Conservation (phyloP, 2,113 vertebrate species). For the Hylia prasina region DNA sequence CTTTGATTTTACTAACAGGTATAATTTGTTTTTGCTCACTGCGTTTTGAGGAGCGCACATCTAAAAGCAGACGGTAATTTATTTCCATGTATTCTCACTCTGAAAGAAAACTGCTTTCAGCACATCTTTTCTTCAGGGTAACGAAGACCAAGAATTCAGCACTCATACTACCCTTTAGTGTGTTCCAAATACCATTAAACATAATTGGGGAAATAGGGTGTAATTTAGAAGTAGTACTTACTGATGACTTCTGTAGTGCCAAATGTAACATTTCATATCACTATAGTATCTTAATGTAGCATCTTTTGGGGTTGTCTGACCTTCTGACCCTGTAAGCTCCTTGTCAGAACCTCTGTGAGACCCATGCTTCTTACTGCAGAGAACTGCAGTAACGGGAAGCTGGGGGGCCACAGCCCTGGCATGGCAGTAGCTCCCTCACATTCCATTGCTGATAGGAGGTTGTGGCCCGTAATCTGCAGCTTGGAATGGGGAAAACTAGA, state of each 20-base stretch:
- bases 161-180: not conserved
- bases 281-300: not conserved
- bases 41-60: not conserved
- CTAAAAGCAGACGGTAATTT: not conserved
- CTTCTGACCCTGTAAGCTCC: not conserved
- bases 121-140: not conserved
- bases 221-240: not conserved
- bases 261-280: not conserved
- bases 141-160: not conserved
- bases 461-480: not conserved
- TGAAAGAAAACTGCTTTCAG: not conserved
- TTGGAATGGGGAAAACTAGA: not conserved
- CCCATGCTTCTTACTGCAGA: accelerated
- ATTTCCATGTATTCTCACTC: not conserved
- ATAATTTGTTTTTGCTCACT: not conserved
- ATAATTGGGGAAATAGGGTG: not conserved
- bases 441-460: not conserved
- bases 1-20: not conserved
- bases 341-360: not conserved
- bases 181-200: not conserved
- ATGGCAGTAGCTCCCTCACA: not conserved
- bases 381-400: not conserved
- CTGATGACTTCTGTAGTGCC: not conserved
- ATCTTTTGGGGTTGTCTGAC: not conserved
- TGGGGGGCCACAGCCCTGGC: not conserved